Evolutionary conservation across 2,113 vertebrate species (phyloP).

Genomic region (Chelonoidis abingdonii): DNA sequence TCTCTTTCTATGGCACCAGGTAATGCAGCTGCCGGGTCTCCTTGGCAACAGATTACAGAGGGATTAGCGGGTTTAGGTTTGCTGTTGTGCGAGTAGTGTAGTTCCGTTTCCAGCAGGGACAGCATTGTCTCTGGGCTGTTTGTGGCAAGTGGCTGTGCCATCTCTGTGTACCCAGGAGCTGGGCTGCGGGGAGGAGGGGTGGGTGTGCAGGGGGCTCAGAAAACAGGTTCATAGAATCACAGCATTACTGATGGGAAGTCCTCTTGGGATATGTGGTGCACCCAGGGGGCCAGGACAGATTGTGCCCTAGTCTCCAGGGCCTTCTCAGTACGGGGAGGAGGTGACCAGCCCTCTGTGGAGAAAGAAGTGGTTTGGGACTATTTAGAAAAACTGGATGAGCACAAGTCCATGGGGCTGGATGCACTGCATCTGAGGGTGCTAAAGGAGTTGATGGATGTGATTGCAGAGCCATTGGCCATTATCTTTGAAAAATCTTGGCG

Average conservation of each 20-base stretch:
- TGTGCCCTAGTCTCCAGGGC: not conserved
- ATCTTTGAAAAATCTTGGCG: too few species aligned
- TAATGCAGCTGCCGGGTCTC: conserved; percentile 2
- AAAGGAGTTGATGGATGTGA: too few species aligned
- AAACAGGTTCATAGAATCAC: not conserved
- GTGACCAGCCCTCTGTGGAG: too few species aligned
- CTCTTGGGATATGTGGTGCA: not conserved
- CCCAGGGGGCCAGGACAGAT: not conserved
- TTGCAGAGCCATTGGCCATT: too few species aligned
- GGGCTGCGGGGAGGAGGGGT: too few species aligned
- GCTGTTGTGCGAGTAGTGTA: not conserved
- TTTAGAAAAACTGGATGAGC: too few species aligned
- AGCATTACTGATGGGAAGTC: not conserved
- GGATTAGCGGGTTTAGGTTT: conserved; percentile 61
- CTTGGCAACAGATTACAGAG: conserved; percentile 51
- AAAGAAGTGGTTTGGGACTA: too few species aligned
- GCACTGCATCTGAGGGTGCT: too few species aligned
- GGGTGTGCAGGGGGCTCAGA: too few species aligned
- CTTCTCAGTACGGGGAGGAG: not conserved
- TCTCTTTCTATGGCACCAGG: not conserved
- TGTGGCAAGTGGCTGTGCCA: not conserved
- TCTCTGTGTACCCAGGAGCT: accelerated
- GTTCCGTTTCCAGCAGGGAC: accelerated
- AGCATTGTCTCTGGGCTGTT: accelerated
- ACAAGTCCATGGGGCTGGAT: too few species aligned